phyloP scores from a whole-genome alignment of 2,888 invertebrate genomes.

The Agonopterix heracliana region DNA sequence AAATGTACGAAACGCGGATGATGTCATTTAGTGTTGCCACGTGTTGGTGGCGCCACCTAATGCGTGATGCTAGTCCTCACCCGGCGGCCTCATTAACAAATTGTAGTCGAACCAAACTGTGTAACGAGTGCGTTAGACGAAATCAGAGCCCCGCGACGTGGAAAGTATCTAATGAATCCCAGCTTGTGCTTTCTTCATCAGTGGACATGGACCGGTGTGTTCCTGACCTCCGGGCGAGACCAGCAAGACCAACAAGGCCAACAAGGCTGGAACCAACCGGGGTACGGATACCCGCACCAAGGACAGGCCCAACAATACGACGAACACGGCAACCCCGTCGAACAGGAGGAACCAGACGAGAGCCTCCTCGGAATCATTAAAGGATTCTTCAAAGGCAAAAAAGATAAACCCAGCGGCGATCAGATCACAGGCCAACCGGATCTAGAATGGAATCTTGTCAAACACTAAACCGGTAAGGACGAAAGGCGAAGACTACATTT shows the following conservation, averaged over 20 bases:
- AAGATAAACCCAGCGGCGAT: constrained; percentile 28
- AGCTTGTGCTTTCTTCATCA: constrained; percentile 72
- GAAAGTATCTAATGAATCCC: constrained; percentile 67
- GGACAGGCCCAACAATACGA: neutral
- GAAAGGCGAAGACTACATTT: constrained; percentile 3
- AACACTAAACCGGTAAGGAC: constrained; percentile 4
- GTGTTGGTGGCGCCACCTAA: no score
- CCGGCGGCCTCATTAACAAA: no score
- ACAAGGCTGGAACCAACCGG: neutral
- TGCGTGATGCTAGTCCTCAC: no score
- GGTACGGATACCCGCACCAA: constrained; percentile 3
- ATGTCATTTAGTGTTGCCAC: no score
- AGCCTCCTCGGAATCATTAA: constrained; percentile 43
- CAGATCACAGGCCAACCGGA: constrained; percentile 23
- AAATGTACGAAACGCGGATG: no score
- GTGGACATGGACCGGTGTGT: constrained; percentile 34
- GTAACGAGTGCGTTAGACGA: constrained; percentile 64
- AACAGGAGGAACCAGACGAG: constrained; percentile 24
- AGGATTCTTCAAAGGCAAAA: constrained; percentile 43
- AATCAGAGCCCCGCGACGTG: constrained; percentile 54
- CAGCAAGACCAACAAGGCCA: constrained; percentile 12
- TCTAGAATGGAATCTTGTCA: neutral
- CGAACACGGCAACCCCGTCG: constrained; percentile 15
- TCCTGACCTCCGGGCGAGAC: constrained; percentile 23
- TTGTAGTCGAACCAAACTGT: no score